Percentiles rank a stretch among this genome's conserved stretches.
Conservation (phyloP, 2,888 invertebrate genomes). For the Oscheius onirici region DNA sequence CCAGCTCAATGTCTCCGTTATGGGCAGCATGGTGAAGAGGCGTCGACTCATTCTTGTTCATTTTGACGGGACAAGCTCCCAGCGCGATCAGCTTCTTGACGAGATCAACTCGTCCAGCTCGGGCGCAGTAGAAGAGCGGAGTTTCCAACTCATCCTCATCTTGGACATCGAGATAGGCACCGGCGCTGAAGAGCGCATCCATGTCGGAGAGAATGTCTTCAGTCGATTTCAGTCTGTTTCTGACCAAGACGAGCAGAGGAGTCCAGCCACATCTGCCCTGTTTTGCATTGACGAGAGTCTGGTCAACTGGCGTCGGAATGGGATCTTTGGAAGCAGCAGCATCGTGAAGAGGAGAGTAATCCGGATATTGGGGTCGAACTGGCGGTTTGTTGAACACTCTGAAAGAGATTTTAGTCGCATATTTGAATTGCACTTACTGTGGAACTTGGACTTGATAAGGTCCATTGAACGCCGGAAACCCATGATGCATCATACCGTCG, state of each 20-base stretch:
- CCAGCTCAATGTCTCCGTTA: slow-evolving; percentile 37
- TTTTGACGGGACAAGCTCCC: slow-evolving; percentile 48
- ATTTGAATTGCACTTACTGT: slow-evolving; percentile 4
- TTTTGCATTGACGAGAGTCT: slow-evolving; percentile 8
- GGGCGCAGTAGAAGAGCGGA: slow-evolving; percentile 35
- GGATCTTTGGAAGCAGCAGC: slow-evolving; percentile 14
- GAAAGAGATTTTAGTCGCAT: not conserved
- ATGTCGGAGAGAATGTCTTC: slow-evolving; percentile 30
- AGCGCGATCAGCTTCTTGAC: slow-evolving; percentile 27
- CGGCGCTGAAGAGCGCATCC: slow-evolving; percentile 37
- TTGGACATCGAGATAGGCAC: slow-evolving; percentile 40
- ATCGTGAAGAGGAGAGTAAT: slow-evolving; percentile 19
- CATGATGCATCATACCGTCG: not conserved
- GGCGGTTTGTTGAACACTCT: slow-evolving; percentile 23
- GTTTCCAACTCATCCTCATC: slow-evolving; percentile 39
- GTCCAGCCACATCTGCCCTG: slow-evolving; percentile 22
- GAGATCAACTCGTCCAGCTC: not conserved
- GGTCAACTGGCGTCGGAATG: slow-evolving; percentile 13
- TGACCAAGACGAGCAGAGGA: slow-evolving; percentile 19
- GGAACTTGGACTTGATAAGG: slow-evolving; percentile 13
- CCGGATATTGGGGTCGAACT: not conserved
- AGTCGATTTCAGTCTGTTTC: slow-evolving; percentile 5
- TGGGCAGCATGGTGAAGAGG: slow-evolving; percentile 55
- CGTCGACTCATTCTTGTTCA: slow-evolving; percentile 46
- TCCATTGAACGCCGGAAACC: not conserved